These are phyloP conservation scores for Gymnoscelis rufifasciata DNA, from an alignment of 2,888 invertebrate species.

Conservation along the genomic window DNA sequence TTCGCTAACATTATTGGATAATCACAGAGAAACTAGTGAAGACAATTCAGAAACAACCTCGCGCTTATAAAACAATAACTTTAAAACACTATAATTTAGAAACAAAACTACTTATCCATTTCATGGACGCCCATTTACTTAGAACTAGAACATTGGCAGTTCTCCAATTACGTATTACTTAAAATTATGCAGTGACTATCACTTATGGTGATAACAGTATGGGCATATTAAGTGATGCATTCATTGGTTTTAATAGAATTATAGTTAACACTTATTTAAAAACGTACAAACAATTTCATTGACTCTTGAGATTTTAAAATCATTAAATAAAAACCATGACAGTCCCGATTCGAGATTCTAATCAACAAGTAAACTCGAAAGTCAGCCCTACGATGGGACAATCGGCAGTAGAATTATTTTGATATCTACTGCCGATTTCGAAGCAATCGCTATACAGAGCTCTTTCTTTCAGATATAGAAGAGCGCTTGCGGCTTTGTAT, in stretches of 20 bases:
- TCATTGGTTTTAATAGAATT: neutral
- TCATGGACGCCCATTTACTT: slow-evolving; percentile 50
- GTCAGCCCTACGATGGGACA: neutral
- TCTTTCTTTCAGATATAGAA: slow-evolving; percentile 68
- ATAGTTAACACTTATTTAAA: slow-evolving; percentile 23
- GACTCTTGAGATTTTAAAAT: slow-evolving; percentile 38
- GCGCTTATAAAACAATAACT: slow-evolving; percentile 30
- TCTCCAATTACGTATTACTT: slow-evolving; percentile 30
- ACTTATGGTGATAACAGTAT: neutral
- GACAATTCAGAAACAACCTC: slow-evolving; percentile 23
- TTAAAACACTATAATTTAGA: slow-evolving; percentile 45
- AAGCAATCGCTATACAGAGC: slow-evolving; percentile 61
- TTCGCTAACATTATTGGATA: slow-evolving; percentile 27
- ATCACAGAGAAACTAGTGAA: slow-evolving; percentile 35
- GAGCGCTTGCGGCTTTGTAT: slow-evolving; percentile 68
- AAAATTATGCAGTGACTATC: neutral
- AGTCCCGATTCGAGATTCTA: slow-evolving; percentile 7
- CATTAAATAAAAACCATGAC: slow-evolving; percentile 8
- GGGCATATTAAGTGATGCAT: neutral
- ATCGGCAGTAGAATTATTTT: neutral
- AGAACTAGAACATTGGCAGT: slow-evolving; percentile 43
- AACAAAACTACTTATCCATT: slow-evolving; percentile 60
- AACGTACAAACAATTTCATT: slow-evolving; percentile 38
- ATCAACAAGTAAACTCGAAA: slow-evolving; percentile 28
- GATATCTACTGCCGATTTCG: neutral